A percentile compares a stretch with the other conserved stretches of the same genome.
Conservation (phyloP, 2,888 invertebrate species). For the Stegophylla sp. region DNA sequence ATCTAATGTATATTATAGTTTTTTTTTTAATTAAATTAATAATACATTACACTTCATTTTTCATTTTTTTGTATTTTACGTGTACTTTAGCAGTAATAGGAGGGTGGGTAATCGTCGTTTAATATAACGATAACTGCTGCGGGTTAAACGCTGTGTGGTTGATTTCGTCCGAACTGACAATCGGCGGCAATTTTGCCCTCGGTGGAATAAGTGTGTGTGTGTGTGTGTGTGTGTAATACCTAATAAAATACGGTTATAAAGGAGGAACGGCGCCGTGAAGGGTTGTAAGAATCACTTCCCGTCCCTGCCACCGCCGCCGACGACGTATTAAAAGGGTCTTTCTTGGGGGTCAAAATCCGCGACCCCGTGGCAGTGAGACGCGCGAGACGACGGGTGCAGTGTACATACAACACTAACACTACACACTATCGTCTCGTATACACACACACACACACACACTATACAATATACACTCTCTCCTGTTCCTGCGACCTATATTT, state of each 20-base stretch:
- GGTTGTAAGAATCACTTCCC: slow-evolving; percentile 46
- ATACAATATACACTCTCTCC: neutral
- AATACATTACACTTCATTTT: too few relatives aligned
- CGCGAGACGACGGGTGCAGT: neutral
- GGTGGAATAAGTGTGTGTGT: slow-evolving; percentile 43
- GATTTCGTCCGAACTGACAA: slow-evolving; percentile 2
- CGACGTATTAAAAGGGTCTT: slow-evolving; percentile 49
- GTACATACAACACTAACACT: too few relatives aligned
- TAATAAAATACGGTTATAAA: slow-evolving; percentile 42
- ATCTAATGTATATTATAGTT: too few relatives aligned
- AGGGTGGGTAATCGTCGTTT: too few relatives aligned
- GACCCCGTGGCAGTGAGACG: neutral
- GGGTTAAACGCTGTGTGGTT: neutral
- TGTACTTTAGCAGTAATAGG: too few relatives aligned
- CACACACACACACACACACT: too few relatives aligned
- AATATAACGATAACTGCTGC: too few relatives aligned
- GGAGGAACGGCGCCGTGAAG: slow-evolving; percentile 16
- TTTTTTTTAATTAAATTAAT: too few relatives aligned
- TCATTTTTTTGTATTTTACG: too few relatives aligned
- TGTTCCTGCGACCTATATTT: slow-evolving; percentile 35
- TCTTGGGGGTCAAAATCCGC: slow-evolving; percentile 31
- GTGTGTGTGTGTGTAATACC: too few relatives aligned
- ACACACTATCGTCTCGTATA: too few relatives aligned
- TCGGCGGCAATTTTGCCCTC: slow-evolving; percentile 23
- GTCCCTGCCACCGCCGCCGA: slow-evolving; percentile 14